These are phyloP conservation scores for Phalacrocorax carbo DNA, from an alignment of 2,113 vertebrate species.

Conservation along the genomic window DNA sequence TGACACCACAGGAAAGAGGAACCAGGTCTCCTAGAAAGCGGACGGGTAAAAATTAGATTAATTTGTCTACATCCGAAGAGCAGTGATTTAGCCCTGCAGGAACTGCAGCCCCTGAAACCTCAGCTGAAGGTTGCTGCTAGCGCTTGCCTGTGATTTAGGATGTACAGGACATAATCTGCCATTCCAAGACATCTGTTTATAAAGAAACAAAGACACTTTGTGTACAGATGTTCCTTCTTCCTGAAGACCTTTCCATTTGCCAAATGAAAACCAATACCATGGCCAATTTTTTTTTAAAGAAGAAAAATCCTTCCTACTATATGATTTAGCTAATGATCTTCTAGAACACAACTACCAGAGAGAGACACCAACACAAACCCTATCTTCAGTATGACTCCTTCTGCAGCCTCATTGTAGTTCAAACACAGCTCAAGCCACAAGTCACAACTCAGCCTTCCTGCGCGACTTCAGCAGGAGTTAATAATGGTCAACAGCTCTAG, in stretches of 20 bases:
- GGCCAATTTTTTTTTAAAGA: constrained; percentile 5
- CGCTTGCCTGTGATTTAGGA: constrained; percentile 8
- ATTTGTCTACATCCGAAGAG: not conserved
- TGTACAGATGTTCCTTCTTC: constrained; percentile 71
- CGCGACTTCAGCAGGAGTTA: not conserved
- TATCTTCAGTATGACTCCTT: not conserved
- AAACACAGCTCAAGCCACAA: not conserved
- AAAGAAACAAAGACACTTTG: constrained; percentile 77
- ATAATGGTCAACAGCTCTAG: not conserved
- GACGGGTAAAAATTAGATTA: not conserved
- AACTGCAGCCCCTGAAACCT: not conserved
- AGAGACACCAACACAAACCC: not conserved
- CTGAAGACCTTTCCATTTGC: constrained; percentile 61
- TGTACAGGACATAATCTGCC: constrained; percentile 41
- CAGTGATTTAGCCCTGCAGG: not conserved
- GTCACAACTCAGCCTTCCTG: not conserved
- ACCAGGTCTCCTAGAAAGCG: not conserved
- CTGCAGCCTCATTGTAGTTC: not conserved
- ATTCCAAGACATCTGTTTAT: constrained; percentile 77
- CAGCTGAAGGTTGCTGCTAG: not conserved
- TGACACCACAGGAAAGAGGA: accelerated
- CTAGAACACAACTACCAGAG: not conserved
- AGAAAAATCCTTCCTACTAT: not conserved
- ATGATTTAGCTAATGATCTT: not conserved
- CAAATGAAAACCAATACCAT: constrained; percentile 43